phyloP scores from a whole-genome alignment of 1,140 invertebrate genomes.

The Lineus longissimus region DNA sequence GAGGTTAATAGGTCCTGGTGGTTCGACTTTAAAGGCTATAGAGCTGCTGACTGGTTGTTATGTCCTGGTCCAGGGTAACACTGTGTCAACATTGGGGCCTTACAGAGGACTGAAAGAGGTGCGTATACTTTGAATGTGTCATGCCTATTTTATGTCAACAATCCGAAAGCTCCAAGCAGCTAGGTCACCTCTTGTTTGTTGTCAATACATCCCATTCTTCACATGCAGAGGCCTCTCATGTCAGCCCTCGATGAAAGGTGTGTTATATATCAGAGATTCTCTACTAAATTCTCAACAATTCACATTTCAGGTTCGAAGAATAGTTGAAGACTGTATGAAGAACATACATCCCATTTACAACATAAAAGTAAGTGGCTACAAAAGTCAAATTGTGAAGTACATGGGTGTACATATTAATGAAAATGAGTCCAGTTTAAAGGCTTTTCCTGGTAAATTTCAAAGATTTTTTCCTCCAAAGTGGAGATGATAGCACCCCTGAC shows the following conservation, averaged over 20 bases:
- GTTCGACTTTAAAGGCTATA: slow-evolving; percentile 94
- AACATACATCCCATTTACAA: slow-evolving; percentile 99
- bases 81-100: slow-evolving; percentile 93
- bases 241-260: no score
- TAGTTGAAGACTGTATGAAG: slow-evolving; percentile 96
- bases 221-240: no score
- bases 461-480: no score
- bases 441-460: no score
- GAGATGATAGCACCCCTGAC: no score
- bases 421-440: no score
- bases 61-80: slow-evolving; percentile 94
- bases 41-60: slow-evolving; percentile 98
- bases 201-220: no score
- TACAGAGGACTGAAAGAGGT: slow-evolving; percentile 89
- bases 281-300: neutral
- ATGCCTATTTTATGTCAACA: no score
- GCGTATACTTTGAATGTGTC: slow-evolving; percentile 24
- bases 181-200: no score
- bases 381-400: no score
- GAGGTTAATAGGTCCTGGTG: slow-evolving; percentile 92
- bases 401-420: no score
- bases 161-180: no score
- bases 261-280: neutral
- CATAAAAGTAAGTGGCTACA: slow-evolving; percentile 72
- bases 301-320: slow-evolving; percentile 67